phyloP scores from a whole-genome alignment of 2,888 invertebrate genomes.

The Endomychus coccineus region DNA sequence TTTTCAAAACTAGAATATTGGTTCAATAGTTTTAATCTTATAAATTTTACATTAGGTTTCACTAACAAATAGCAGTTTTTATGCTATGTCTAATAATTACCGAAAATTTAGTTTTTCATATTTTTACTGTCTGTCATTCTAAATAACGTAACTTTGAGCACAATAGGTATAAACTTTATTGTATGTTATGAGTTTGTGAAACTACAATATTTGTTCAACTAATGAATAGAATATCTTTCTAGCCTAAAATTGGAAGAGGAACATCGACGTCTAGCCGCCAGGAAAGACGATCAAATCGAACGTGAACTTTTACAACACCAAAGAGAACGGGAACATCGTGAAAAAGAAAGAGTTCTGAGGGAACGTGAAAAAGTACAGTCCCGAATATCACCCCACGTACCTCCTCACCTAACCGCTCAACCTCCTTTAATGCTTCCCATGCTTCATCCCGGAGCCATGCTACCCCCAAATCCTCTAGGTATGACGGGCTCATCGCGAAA shows the following conservation, averaged over 20 bases:
- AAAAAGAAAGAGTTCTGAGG: constrained; percentile 48
- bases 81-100: no score
- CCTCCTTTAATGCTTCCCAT: constrained; percentile 35
- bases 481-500: constrained; percentile 36
- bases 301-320: constrained; percentile 38
- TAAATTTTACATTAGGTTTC: no score
- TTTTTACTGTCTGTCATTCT: no score
- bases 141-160: no score
- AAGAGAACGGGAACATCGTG: constrained; percentile 43
- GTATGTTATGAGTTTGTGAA: no score
- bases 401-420: constrained; percentile 31
- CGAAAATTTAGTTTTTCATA: no score
- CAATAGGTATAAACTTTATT: no score
- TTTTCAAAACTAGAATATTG: no score
- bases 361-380: constrained; percentile 45
- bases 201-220: no score
- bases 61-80: no score
- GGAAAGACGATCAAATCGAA: constrained; percentile 50
- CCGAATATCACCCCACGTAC: constrained; percentile 42
- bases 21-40: no score
- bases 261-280: constrained; percentile 49
- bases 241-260: constrained; percentile 65
- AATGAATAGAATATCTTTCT: constrained; percentile 15
- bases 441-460: constrained; percentile 37
- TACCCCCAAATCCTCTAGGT: constrained; percentile 35